Conservation (phyloP, 2,888 invertebrate species). For the Encarsia formosa region DNA sequence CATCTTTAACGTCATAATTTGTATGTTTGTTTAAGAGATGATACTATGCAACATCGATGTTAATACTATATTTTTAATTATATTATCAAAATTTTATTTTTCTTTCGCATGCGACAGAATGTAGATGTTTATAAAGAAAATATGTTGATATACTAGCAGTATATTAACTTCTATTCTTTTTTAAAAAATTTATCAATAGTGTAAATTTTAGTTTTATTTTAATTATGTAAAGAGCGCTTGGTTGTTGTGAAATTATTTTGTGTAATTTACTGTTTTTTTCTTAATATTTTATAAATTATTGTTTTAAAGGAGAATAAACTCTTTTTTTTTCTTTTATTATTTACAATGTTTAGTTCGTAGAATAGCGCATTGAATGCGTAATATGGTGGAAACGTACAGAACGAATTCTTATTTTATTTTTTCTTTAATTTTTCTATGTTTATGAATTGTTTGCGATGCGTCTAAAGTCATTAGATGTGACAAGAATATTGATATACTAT, state of each 20-base stretch:
- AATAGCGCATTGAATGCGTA: conserved; percentile 7
- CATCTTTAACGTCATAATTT: too few relatives aligned
- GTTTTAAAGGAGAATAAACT: too few relatives aligned
- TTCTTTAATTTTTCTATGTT: conserved; percentile 13
- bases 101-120: conserved; percentile 10
- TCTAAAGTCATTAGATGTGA: conserved; percentile 23
- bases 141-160: too few relatives aligned
- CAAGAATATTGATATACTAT: neutral
- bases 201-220: too few relatives aligned
- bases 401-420: conserved; percentile 20
- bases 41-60: conserved; percentile 8
- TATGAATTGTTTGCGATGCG: conserved; percentile 16
- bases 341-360: neutral
- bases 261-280: too few relatives aligned
- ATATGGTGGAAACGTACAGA: conserved; percentile 21
- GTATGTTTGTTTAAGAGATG: conserved; percentile 4
- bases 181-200: too few relatives aligned
- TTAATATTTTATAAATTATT: too few relatives aligned
- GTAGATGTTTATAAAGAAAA: too few relatives aligned
- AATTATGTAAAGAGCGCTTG: too few relatives aligned
- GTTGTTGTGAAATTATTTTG: too few relatives aligned
- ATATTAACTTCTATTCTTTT: too few relatives aligned
- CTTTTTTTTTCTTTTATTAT: too few relatives aligned
- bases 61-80: conserved; percentile 14
- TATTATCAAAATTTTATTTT: conserved; percentile 17